Base-by-base conservation (phyloP, 2,888 invertebrate species). In the Escarpia spicata region DNA sequence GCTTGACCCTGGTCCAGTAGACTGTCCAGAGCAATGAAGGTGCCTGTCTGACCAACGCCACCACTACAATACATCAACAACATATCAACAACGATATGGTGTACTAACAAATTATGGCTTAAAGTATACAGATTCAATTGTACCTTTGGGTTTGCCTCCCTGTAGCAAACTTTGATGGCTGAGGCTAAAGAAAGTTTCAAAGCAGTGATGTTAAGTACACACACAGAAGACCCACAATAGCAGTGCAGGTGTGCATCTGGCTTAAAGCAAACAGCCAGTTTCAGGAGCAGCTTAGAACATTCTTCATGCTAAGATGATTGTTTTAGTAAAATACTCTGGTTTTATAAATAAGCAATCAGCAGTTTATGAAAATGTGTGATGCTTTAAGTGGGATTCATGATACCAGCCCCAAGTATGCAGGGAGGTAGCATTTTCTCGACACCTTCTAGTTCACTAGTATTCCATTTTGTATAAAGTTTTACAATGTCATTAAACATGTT, bases 1-100 rank as follows among this genome's bases (percentile, higher is more conserved):
- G 75, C 75, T 75, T 75, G 75, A 75, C 75, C 75, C 75, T 75
- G 75, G 26, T 75, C 75, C 19, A 75, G 75, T 75, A 75, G 75
- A 75, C n/a, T n/a, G 75, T 75, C 75, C 75, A 75, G 75, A 4
- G 75, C 75, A 75, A 75, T 75, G 75, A 75, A 75, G 26, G 75
- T 1, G 3, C 75, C 75, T 19, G 75, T 75, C 75, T 75, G 75
- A 19, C 75, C 75, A 75, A 75, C 26, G 75, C 75, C 75, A 26
- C 26, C 75, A 75, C 75, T 75, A 75, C 75, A n/a, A 26, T 26
- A 75, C 19, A 75, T 26, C 75, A 75, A 75, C 75, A 75, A 6
- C 26, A 26, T 6, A 52, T 75, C 19, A 26, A 26, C 6, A 75
- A 75, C 52, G 12, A 75, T 26, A 75, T 0, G 19, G n/a, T 19